phyloP scores from a whole-genome alignment of 2,113 vertebrate species.

The Sinocyclocheilus rhinocerous region DNA sequence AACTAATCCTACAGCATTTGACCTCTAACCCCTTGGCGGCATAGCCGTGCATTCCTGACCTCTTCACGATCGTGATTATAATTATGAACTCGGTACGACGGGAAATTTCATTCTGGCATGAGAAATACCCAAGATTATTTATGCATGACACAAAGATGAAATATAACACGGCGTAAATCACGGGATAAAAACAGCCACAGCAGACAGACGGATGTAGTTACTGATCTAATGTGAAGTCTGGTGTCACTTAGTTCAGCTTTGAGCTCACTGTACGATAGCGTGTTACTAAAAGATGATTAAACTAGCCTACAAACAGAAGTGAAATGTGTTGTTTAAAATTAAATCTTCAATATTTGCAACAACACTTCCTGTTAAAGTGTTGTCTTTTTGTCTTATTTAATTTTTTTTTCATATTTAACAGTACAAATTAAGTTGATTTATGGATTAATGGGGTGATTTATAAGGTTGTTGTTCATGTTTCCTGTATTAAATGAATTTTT shows the following conservation, averaged over 20 bases:
- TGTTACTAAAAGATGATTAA: not conserved
- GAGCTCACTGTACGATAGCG: not conserved
- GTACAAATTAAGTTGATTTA: too few species aligned
- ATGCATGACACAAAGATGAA: not conserved
- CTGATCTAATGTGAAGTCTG: not conserved
- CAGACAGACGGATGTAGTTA: slow-evolving; percentile 1
- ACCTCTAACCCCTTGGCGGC: not conserved
- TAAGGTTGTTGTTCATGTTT: too few species aligned
- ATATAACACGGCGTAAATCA: not conserved
- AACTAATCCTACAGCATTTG: not conserved
- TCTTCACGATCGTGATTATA: not conserved
- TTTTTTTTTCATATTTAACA: too few species aligned
- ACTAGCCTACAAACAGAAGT: not conserved
- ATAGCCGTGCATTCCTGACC: not conserved
- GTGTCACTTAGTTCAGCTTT: too few species aligned
- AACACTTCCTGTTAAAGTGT: too few species aligned
- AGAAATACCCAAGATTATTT: not conserved
- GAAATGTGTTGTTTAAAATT: too few species aligned
- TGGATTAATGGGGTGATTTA: too few species aligned
- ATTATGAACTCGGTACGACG: not conserved
- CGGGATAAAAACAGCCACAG: not conserved
- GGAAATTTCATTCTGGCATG: not conserved
- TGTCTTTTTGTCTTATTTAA: too few species aligned
- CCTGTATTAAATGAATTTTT: too few species aligned
- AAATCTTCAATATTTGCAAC: not conserved